These are phyloP conservation scores for Pampusana beccarii DNA, from an alignment of 2,113 vertebrate species.

Conservation along the genomic window DNA sequence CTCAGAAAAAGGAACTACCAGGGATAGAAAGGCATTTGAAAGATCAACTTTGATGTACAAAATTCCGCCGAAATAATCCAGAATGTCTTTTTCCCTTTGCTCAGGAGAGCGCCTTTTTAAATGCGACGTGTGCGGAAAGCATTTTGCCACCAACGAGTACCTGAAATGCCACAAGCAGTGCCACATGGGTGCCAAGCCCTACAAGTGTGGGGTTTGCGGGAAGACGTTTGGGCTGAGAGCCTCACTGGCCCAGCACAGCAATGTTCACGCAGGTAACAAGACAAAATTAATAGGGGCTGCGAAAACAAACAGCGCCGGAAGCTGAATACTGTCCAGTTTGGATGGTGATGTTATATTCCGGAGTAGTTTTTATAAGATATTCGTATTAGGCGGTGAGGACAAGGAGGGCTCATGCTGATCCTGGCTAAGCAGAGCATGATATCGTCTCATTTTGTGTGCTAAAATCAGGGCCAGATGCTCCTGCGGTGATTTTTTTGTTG, in stretches of 20 bases:
- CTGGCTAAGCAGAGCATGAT: neutral
- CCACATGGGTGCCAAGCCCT: conserved; percentile 72
- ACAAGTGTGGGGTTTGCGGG: conserved; percentile 58
- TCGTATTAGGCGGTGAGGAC: neutral
- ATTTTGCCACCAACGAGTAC: conserved; percentile 72
- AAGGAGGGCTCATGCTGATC: neutral
- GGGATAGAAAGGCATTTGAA: neutral
- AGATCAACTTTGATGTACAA: neutral
- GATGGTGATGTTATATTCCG: neutral
- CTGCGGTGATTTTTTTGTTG: neutral
- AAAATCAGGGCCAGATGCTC: too few species aligned
- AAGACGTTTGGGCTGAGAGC: conserved; percentile 68
- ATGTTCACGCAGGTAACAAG: conserved; percentile 67
- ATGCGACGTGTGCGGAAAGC: conserved; percentile 70
- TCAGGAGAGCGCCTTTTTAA: conserved; percentile 70
- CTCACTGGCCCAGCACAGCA: conserved; percentile 71
- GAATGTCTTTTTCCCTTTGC: neutral
- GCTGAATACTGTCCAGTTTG: too few species aligned
- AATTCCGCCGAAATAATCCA: neutral
- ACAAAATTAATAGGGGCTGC: neutral
- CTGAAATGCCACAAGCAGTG: conserved; percentile 72
- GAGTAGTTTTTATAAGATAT: neutral
- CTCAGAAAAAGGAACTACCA: neutral
- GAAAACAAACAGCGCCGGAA: neutral
- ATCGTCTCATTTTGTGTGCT: rapidly evolving